Evolutionary conservation across 2,797 vertebrate genomes (phyloP).

Genomic region (Amazonetta brasiliensis): DNA sequence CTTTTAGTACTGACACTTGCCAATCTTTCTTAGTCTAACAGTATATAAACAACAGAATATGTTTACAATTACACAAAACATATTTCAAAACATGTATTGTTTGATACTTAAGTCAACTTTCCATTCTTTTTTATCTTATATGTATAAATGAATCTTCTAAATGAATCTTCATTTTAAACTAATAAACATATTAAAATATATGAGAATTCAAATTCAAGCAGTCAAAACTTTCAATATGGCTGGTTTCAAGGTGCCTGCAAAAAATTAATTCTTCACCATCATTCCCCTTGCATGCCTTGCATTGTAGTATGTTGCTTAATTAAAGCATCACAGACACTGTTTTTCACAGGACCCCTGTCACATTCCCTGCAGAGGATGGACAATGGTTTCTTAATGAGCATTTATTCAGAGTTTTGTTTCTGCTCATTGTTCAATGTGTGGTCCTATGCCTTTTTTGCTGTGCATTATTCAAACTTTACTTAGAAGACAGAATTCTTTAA

Average conservation of each 20-base stretch:
- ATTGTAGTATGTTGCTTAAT: neutral
- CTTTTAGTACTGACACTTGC: neutral
- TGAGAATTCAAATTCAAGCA: neutral
- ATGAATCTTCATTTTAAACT: neutral
- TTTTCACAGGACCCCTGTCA: constrained; percentile 4
- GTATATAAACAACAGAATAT: neutral
- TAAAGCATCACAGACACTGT: neutral
- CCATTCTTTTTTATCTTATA: neutral
- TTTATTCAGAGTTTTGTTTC: constrained; percentile 3
- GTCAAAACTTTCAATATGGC: neutral
- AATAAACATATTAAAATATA: neutral
- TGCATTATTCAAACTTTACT: constrained; percentile 8
- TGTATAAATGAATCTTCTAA: neutral
- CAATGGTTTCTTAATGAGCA: neutral
- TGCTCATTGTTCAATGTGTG: neutral
- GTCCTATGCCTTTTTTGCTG: neutral
- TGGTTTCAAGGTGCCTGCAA: neutral
- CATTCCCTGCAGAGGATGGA: neutral
- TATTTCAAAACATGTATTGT: neutral
- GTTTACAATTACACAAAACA: neutral
- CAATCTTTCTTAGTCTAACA: neutral
- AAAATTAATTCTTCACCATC: neutral
- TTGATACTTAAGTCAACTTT: neutral
- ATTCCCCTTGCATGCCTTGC: neutral
- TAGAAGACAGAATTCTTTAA: constrained; percentile 9